Base-by-base conservation (phyloP, 1,140 invertebrate species). In the Drosophila funebris region DNA sequence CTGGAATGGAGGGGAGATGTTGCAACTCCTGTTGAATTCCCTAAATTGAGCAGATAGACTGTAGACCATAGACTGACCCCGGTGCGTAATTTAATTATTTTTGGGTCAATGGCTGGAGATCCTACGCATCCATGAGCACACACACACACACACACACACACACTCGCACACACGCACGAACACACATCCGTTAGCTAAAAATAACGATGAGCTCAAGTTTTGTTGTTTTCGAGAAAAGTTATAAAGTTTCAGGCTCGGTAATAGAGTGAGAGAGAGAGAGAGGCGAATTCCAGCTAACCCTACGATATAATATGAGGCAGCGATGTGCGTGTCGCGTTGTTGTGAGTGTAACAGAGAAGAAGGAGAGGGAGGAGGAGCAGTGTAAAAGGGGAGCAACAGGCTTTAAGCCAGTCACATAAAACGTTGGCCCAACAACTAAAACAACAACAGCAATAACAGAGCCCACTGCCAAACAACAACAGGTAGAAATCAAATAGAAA, bases 401-500 rank as follows among this genome's bases (percentile, higher is more conserved):
- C 83, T 88, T 88, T 39, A 66, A 87, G 78, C 66, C 78, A 44
- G 71, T 57, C 71, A 50, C 57, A 61, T 56, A 69, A 60, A 61
- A 69, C 57, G 83, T 76, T 73, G 80, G 43, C 63, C 70, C 48
- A 84, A 84, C 76, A 63, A n/a, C n/a, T n/a, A 39, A 27, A 22
- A 48, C 41, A 67, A 39, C 14, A 62, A 44, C 27, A 69, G 41
- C 44, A 52, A 33, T 31, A 39, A 14, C 58, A 57, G 33, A 50
- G 29, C 14, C 46, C 16, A 58, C 9, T 60, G 63, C 36, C 48
- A 73, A 73, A 69, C 71, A 71, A 74, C 73, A 88, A 88, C 83
- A 88, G 83, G 83, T 88, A 88, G 79, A 88, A 88, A 88, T 88
- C 84, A 88, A 88, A 88, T 88, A 88, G 83, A 88, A 88, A 88